A percentile compares a stretch with the other conserved stretches of the same genome.
phyloP scores from a whole-genome alignment of 2,113 vertebrate genomes.

The Bujurquina vittata region DNA sequence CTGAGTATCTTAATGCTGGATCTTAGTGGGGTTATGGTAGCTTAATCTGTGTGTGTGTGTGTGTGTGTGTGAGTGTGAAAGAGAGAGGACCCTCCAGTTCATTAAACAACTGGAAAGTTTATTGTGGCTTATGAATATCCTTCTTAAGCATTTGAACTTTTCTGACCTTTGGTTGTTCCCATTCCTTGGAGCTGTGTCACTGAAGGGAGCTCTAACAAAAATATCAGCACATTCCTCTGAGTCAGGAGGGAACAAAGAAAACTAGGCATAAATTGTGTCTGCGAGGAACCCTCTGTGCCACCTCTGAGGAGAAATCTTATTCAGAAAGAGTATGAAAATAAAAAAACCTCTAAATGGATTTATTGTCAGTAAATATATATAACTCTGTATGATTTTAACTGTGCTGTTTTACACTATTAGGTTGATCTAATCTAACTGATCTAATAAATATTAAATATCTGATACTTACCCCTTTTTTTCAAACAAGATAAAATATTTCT shows the following conservation, averaged over 20 bases:
- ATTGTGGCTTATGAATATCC: conserved; percentile 36
- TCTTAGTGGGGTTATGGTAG: conserved; percentile 29
- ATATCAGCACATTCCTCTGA: conserved; percentile 53
- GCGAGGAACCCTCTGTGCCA: conserved; percentile 28
- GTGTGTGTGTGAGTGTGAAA: not conserved
- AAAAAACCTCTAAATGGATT: not conserved
- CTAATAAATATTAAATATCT: conserved; percentile 43
- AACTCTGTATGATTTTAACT: conserved; percentile 24
- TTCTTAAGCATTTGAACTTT: conserved; percentile 31
- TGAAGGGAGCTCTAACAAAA: conserved; percentile 39
- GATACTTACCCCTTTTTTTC: not conserved
- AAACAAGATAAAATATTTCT: not conserved
- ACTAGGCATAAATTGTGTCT: conserved; percentile 44
- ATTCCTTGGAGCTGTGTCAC: conserved; percentile 35
- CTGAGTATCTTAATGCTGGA: conserved; percentile 83
- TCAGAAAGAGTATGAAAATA: not conserved
- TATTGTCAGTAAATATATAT: not conserved
- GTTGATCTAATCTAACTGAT: not conserved
- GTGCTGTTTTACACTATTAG: conserved; percentile 12
- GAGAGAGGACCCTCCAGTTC: conserved; percentile 34
- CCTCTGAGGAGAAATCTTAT: conserved; percentile 10
- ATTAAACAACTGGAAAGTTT: conserved; percentile 53
- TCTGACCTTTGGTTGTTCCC: conserved; percentile 21
- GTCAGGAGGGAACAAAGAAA: conserved; percentile 38
- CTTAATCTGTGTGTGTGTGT: conserved; percentile 2